Base-by-base conservation (phyloP, 1,140 invertebrate species). In the Drosophila sproati region DNA sequence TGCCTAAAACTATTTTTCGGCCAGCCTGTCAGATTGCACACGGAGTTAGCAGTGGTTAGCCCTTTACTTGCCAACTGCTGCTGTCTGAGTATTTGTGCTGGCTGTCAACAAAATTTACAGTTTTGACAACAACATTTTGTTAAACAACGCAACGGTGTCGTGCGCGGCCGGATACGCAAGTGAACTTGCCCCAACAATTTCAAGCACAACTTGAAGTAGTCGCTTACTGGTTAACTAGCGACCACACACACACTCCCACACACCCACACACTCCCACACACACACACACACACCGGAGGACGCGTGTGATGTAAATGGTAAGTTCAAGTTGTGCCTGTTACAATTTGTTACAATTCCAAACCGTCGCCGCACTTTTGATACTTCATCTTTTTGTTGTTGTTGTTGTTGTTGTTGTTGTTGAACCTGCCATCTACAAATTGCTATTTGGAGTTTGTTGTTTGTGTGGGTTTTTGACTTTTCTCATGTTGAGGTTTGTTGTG, bases 251-350 rank as follows among this genome's bases (percentile, higher is more conserved):
- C 57, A 56, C 56, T 10, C 55, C 50, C 37, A 41, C 55, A 55
- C 45, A 51, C 41, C 8, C 20, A 52, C 62, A 37, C 45, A n/a
- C n/a, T n/a, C n/a, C n/a, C n/a, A 64, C 35, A 31, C 12, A 68
- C 43, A 75, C 62, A 59, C 50, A 59, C 61, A 71, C 10, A 43
- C 39, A 20, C 1, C 20, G 66, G 54, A 66, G 67, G 10, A 43
- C 39, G 10, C 64, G 82, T 88, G 83, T 88, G 83, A 87, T 88
- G 83, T 87, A 80, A 87, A 87, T 87, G 83, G 83, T 87, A 88
- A 87, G 83, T 83, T 80, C 76, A 74, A 56, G 20, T 32, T 37
- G 28, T 57, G 10, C 8, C 28, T 31, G 37, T 43, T 35, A 12
- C 12, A 12, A 12, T 12, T 12, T 12, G 7, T 47, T 80, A 57